phyloP scores from a whole-genome alignment of 1,140 invertebrate species.

The Odontomachus brunneus region DNA sequence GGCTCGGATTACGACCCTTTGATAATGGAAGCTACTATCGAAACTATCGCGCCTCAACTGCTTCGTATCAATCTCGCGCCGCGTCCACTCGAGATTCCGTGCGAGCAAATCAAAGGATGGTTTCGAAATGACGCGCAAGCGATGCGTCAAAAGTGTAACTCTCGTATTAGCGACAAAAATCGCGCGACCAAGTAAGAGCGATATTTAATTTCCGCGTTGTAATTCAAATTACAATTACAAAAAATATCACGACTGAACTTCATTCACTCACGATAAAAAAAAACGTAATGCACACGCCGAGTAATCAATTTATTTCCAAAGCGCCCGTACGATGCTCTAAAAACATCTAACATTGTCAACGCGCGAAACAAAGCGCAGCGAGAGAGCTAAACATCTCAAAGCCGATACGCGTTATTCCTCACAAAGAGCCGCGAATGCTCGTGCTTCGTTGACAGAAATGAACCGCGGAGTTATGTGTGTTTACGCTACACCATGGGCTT shows the following conservation, averaged over 20 bases:
- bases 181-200: background rate
- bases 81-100: constrained; percentile 13
- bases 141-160: background rate
- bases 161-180: too few relatives aligned
- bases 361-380: background rate
- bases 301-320: background rate
- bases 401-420: constrained; percentile 49
- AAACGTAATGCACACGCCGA: background rate
- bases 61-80: constrained; percentile 9
- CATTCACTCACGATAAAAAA: background rate
- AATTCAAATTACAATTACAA: constrained; percentile 7
- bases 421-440: constrained; percentile 50
- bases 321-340: background rate
- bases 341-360: constrained; percentile 5
- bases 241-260: background rate
- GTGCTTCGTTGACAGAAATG: constrained; percentile 43
- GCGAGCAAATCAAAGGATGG: constrained; percentile 40
- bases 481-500: constrained; percentile 50
- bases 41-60: constrained; percentile 75
- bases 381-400: constrained; percentile 48
- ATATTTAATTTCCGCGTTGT: background rate
- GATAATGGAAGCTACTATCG: constrained; percentile 77
- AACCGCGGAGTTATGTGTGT: constrained; percentile 53
- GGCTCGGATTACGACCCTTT: constrained; percentile 79
- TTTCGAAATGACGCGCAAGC: constrained; percentile 9